These are phyloP conservation scores for Laticauda colubrina DNA, from an alignment of 2,113 vertebrate genomes.

Conservation along the genomic window DNA sequence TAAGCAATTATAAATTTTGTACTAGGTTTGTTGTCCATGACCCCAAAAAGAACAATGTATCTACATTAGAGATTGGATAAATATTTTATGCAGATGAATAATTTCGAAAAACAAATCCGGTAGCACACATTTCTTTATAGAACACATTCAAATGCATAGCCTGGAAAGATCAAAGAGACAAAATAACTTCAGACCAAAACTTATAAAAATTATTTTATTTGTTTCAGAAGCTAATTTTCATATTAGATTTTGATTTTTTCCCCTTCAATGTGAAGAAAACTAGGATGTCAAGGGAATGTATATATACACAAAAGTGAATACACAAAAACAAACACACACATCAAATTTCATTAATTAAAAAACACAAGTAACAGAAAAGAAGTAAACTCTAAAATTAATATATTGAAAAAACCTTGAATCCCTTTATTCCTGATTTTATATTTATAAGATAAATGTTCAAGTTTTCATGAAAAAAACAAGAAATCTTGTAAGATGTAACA, in stretches of 20 bases:
- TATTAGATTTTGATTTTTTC: constrained; percentile 8
- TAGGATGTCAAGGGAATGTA: neutral
- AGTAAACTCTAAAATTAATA: neutral
- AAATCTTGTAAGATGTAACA: neutral
- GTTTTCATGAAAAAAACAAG: neutral
- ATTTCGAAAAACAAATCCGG: neutral
- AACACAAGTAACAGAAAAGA: neutral
- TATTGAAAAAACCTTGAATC: neutral
- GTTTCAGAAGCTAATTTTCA: constrained; percentile 31
- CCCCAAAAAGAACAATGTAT: neutral
- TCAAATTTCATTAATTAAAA: neutral
- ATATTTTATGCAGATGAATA: neutral
- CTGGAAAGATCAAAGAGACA: neutral
- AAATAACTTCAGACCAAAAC: neutral
- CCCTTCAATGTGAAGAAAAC: constrained; percentile 13
- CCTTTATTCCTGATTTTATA: too few relatives aligned
- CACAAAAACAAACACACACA: too few relatives aligned
- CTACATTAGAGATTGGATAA: neutral
- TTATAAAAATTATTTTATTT: constrained; percentile 25
- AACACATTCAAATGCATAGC: neutral
- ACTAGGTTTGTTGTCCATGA: neutral
- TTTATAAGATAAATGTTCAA: neutral
- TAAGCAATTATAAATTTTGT: neutral
- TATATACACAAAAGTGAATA: too few relatives aligned
- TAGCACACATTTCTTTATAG: neutral